phyloP scores from a whole-genome alignment of 2,797 vertebrate genomes.

The Hipposideros larvatus region DNA sequence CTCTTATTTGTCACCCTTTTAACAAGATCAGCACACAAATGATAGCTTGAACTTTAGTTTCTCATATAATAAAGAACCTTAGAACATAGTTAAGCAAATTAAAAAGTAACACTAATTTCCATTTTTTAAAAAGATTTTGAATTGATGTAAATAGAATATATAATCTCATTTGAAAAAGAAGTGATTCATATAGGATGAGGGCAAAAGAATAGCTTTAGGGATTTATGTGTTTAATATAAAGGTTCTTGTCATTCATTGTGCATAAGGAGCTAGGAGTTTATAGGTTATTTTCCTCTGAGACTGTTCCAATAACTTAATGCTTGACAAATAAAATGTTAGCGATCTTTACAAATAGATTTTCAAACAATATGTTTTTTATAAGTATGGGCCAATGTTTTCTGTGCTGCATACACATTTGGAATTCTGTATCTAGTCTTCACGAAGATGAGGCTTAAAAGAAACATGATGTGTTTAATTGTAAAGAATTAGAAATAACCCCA shows the following conservation, averaged over 20 bases:
- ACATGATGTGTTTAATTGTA: neutral
- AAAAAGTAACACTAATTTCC: neutral
- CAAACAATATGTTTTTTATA: neutral
- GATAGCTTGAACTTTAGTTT: neutral
- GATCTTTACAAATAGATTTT: neutral
- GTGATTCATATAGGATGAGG: neutral
- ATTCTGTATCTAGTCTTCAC: slow-evolving; percentile 27
- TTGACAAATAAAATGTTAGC: neutral
- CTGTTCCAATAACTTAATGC: neutral
- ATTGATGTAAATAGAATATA: neutral
- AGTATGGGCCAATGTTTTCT: neutral
- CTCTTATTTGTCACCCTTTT: slow-evolving; percentile 15
- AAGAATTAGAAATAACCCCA: neutral
- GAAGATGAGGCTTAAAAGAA: slow-evolving; percentile 7
- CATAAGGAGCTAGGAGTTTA: neutral
- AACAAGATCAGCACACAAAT: slow-evolving; percentile 1
- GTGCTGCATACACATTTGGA: neutral
- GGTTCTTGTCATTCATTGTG: neutral
- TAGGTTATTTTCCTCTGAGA: neutral
- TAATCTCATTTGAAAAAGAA: neutral
- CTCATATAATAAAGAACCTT: neutral
- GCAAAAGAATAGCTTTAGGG: neutral
- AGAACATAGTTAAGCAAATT: slow-evolving; percentile 18
- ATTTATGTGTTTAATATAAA: neutral
- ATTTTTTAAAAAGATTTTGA: slow-evolving; percentile 20